Conservation (phyloP, 64 coral and sea anemone species). For the Cladopsammia gracilis region DNA sequence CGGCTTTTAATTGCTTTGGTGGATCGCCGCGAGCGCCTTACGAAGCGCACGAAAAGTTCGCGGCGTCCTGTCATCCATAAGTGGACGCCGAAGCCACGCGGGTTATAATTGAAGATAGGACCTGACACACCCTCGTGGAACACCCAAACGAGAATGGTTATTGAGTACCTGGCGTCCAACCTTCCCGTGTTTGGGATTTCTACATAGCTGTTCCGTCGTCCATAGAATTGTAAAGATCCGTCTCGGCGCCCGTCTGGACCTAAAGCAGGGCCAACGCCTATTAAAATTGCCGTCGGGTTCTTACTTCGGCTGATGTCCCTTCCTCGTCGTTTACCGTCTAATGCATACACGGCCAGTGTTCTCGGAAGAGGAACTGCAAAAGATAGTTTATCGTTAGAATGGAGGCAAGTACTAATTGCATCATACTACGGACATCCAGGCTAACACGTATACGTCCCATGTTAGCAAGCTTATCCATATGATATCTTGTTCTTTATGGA, state of each 20-base stretch:
- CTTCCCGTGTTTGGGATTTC: slow-evolving; percentile 52
- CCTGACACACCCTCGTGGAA: slow-evolving; percentile 50
- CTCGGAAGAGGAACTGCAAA: slow-evolving; percentile 36
- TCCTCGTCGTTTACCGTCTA: slow-evolving; percentile 38
- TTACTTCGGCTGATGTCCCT: slow-evolving; percentile 63
- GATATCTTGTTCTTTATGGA: too few relatives aligned
- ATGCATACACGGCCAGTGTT: slow-evolving; percentile 47
- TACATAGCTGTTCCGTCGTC: slow-evolving; percentile 51
- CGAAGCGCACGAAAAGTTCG: slow-evolving; percentile 55
- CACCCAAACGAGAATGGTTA: slow-evolving; percentile 71
- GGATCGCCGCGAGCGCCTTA: slow-evolving; percentile 10
- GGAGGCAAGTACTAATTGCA: background rate
- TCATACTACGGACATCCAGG: too few relatives aligned
- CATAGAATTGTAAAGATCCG: slow-evolving; percentile 62
- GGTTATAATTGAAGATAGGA: slow-evolving; percentile 57
- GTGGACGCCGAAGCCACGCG: slow-evolving; percentile 34
- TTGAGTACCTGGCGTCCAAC: slow-evolving; percentile 46
- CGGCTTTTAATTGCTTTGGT: slow-evolving; percentile 22
- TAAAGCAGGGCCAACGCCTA: slow-evolving; percentile 9
- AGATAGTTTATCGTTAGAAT: background rate
- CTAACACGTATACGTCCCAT: too few relatives aligned
- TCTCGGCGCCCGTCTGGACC: slow-evolving; percentile 70
- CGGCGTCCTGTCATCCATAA: slow-evolving; percentile 54
- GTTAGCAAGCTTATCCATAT: too few relatives aligned
- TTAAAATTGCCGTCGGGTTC: slow-evolving; percentile 42